phyloP scores from a whole-genome alignment of 2,113 vertebrate species.

The Nothocercus nigrocapillus region DNA sequence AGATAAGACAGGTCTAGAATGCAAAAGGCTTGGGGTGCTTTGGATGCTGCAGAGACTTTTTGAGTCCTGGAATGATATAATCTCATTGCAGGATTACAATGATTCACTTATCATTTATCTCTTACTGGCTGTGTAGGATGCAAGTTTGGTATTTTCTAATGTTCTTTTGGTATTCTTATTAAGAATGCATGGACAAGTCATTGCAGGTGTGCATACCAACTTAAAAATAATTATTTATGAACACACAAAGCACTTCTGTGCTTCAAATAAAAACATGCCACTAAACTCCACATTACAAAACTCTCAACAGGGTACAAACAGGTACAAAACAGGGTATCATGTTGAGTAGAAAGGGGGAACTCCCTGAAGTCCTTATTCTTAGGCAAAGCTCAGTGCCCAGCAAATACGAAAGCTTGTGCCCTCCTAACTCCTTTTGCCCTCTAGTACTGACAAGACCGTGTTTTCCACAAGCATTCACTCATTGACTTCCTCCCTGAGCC shows the following conservation, averaged over 20 bases:
- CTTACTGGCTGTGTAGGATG: neutral
- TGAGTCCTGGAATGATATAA: conserved; percentile 7
- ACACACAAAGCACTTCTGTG: neutral
- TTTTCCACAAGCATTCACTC: neutral
- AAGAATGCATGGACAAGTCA: neutral
- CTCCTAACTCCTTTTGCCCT: neutral
- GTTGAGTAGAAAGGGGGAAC: neutral
- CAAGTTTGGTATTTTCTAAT: neutral
- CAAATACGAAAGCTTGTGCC: neutral
- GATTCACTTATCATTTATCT: conserved; percentile 35
- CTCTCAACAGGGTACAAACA: neutral
- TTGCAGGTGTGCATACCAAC: neutral
- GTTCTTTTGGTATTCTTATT: neutral
- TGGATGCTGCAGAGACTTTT: neutral
- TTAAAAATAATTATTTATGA: neutral
- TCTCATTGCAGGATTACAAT: conserved; percentile 33
- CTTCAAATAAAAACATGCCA: neutral
- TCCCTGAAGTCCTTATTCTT: neutral
- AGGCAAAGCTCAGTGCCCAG: neutral
- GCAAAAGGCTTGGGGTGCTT: neutral
- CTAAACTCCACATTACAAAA: neutral
- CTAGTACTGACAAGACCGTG: neutral
- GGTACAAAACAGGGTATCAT: neutral
- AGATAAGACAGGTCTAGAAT: conserved; percentile 3
- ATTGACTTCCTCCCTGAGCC: neutral